Conservation (phyloP, 2,797 vertebrate species). For the Odontamblyopus lacepedii region DNA sequence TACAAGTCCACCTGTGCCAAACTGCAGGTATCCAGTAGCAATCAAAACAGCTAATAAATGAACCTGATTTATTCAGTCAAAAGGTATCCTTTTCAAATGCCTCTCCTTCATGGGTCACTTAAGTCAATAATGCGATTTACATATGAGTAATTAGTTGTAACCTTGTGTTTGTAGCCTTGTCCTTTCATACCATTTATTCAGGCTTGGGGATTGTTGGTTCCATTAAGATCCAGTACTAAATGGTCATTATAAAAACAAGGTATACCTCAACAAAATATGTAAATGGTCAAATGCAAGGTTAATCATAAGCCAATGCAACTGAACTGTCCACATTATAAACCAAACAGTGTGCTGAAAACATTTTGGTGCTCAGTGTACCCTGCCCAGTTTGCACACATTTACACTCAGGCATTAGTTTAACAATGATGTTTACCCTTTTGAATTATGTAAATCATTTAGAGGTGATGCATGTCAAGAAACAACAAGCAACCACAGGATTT, state of each 20-base stretch:
- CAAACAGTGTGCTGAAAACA: neutral
- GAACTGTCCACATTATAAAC: neutral
- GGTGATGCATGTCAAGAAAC: slow-evolving; percentile 51
- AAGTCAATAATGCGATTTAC: neutral
- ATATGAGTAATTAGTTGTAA: neutral
- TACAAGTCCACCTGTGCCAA: neutral
- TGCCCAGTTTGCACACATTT: slow-evolving; percentile 43
- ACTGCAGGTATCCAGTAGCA: neutral
- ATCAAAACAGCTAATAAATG: neutral
- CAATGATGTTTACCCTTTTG: slow-evolving; percentile 49
- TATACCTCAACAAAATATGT: neutral
- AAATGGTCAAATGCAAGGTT: neutral
- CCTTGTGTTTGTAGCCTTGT: neutral
- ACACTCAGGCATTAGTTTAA: slow-evolving; percentile 47
- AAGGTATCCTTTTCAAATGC: neutral
- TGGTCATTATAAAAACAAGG: too few species aligned
- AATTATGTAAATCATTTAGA: slow-evolving; percentile 71
- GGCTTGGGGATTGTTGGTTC: neutral
- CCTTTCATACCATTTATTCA: neutral
- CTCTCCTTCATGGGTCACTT: neutral
- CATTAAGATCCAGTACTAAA: too few species aligned
- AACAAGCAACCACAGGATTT: slow-evolving; percentile 50
- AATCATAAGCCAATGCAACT: neutral
- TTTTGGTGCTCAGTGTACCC: neutral
- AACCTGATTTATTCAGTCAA: neutral